These are phyloP conservation scores for Pheosia tremula DNA, from an alignment of 2,888 invertebrate genomes.

Conservation along the genomic window DNA sequence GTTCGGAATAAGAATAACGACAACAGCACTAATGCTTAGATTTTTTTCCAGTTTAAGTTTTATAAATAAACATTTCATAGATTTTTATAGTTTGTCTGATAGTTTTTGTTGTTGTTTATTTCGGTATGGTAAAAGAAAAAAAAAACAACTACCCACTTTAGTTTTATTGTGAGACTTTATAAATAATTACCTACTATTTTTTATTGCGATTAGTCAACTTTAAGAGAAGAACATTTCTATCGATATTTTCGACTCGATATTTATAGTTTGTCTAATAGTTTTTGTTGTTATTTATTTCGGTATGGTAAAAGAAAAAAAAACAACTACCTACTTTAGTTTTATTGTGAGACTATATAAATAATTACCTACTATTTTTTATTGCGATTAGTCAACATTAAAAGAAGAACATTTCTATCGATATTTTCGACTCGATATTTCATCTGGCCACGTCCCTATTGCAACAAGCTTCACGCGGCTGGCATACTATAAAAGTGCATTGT, in stretches of 20 bases:
- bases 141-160: background rate
- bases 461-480: conserved; percentile 63
- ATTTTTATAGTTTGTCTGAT: background rate
- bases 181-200: conserved; percentile 1
- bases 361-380: conserved; percentile 7
- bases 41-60: background rate
- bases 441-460: conserved; percentile 50
- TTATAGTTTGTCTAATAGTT: background rate
- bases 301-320: background rate
- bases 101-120: background rate
- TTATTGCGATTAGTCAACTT: conserved; percentile 1
- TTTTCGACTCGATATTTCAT: background rate
- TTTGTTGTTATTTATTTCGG: background rate
- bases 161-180: background rate
- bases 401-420: background rate
- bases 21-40: conserved; percentile 1
- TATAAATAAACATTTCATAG: conserved; percentile 5
- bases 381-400: background rate
- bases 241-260: background rate
- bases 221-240: background rate
- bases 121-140: background rate
- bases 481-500: conserved; percentile 79
- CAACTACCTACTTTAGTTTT: background rate
- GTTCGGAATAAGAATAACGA: conserved; percentile 6
- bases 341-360: background rate